Evolutionary conservation across 2,797 vertebrate species (phyloP).

Genomic region (Acanthurus tractus): DNA sequence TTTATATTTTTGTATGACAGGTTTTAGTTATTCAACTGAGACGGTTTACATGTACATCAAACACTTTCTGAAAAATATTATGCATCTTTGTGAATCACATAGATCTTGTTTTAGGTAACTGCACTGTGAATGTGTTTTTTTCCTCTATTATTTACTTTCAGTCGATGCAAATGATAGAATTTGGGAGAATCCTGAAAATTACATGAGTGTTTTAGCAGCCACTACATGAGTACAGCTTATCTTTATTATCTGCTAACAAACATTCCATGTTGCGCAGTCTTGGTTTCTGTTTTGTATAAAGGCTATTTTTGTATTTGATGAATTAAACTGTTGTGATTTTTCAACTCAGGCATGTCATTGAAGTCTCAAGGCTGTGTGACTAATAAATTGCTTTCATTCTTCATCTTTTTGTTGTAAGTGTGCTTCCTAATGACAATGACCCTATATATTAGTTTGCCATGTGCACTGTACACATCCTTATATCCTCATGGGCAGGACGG

Average conservation of each 20-base stretch:
- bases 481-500: background rate
- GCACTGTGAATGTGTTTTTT: background rate
- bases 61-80: background rate
- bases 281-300: constrained; percentile 40
- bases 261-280: background rate
- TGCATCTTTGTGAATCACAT: constrained; percentile 7
- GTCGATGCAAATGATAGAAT: background rate
- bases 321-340: constrained; percentile 53
- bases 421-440: background rate
- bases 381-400: constrained; percentile 26
- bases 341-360: constrained; percentile 48
- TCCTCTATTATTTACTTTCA: constrained; percentile 8
- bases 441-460: background rate
- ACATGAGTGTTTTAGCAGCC: background rate
- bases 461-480: background rate
- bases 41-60: background rate
- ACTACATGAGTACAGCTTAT: constrained; percentile 1
- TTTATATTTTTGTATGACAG: constrained; percentile 41
- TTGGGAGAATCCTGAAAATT: background rate
- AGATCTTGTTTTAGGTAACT: background rate
- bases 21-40: background rate
- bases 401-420: background rate
- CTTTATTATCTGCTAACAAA: background rate
- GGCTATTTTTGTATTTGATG: constrained; percentile 71
- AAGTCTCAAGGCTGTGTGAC: constrained; percentile 25